These are phyloP conservation scores for Trichogramma dendrolimi DNA, from an alignment of 2,888 invertebrate genomes.

Conservation along the genomic window DNA sequence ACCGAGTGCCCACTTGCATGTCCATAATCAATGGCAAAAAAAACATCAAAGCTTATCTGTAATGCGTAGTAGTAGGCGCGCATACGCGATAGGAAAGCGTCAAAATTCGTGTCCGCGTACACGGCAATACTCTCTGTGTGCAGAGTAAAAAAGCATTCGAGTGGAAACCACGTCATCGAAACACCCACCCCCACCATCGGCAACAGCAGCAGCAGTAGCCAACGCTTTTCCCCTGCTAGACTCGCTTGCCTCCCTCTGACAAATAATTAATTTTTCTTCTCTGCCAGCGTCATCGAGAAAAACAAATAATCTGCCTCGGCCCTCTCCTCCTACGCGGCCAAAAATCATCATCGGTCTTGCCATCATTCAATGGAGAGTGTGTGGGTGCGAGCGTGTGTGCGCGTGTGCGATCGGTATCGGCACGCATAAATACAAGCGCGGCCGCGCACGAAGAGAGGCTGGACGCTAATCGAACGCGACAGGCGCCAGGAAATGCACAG, in stretches of 20 bases:
- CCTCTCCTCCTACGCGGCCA: neutral
- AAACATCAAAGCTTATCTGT: no score
- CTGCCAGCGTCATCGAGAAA: conserved; percentile 16
- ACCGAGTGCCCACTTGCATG: no score
- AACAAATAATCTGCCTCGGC: conserved; percentile 16
- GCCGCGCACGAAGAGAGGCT: neutral
- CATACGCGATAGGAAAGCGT: no score
- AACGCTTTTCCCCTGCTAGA: neutral
- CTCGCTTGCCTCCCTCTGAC: conserved; percentile 11
- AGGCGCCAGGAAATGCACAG: conserved; percentile 11
- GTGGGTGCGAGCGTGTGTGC: no score
- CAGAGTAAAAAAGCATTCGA: no score
- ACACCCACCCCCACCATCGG: neutral
- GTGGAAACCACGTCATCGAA: no score
- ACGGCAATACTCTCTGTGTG: no score
- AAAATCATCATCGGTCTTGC: conserved; percentile 11
- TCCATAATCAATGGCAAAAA: no score
- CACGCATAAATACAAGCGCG: conserved; percentile 7
- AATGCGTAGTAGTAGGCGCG: no score
- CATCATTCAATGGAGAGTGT: neutral
- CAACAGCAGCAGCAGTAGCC: no score
- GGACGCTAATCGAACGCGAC: conserved; percentile 27
- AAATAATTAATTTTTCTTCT: conserved; percentile 25
- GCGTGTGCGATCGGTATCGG: no score
- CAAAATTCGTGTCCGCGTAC: no score